phyloP scores from a whole-genome alignment of 2,888 invertebrate genomes.

The Pasiphila rectangulata region DNA sequence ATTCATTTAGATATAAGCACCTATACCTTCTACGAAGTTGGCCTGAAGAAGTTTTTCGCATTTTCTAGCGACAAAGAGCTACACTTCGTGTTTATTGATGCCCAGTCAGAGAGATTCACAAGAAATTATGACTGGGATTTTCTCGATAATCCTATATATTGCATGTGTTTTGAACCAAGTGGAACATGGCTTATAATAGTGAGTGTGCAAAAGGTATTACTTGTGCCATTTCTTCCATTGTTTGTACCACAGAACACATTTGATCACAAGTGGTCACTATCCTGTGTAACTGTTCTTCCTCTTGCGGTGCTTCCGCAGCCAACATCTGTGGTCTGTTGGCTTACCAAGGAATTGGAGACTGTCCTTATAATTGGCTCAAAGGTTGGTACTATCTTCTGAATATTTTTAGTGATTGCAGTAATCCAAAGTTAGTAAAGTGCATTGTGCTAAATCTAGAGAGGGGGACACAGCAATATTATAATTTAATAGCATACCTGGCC shows the following conservation, averaged over 20 bases:
- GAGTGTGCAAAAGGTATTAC: constrained; percentile 74
- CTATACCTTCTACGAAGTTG: constrained; percentile 73
- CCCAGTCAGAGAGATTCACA: constrained; percentile 61
- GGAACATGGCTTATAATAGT: constrained; percentile 88
- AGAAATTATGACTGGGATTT: constrained; percentile 74
- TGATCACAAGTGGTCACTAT: constrained; percentile 73
- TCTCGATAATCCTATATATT: constrained; percentile 79
- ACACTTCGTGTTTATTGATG: constrained; percentile 63
- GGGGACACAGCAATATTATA: no score
- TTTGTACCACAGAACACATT: constrained; percentile 68
- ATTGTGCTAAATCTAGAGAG: no score
- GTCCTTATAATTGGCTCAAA: constrained; percentile 87
- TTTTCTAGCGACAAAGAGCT: constrained; percentile 69
- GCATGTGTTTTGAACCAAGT: constrained; percentile 91
- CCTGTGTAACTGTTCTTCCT: constrained; percentile 72
- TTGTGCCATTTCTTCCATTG: constrained; percentile 74
- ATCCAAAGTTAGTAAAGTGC: no score
- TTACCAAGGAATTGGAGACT: constrained; percentile 86
- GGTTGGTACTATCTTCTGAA: constrained; percentile 42
- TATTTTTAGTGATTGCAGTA: no score
- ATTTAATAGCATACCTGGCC: no score
- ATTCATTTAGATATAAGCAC: constrained; percentile 62
- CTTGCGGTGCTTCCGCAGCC: constrained; percentile 71
- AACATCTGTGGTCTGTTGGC: constrained; percentile 87
- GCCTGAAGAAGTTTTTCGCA: constrained; percentile 69